A percentile compares a stretch with the other conserved stretches of the same genome.
phyloP scores from a whole-genome alignment of 2,888 invertebrate species.

The Lasioglossum oenotherae region DNA sequence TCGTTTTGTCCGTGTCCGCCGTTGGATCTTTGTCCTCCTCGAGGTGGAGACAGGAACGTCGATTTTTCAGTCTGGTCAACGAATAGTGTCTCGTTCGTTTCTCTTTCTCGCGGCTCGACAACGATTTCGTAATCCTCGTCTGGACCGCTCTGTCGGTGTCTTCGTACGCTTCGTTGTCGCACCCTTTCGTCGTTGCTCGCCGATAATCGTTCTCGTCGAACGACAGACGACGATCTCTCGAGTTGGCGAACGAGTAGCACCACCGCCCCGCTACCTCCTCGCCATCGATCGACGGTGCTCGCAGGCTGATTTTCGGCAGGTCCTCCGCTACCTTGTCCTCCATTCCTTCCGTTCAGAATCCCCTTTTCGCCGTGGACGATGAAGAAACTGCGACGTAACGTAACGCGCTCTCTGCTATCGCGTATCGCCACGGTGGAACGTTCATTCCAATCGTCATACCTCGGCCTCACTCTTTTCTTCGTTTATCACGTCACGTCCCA shows the following conservation, averaged over 20 bases:
- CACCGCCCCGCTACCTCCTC: constrained; percentile 17
- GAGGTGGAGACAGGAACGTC: constrained; percentile 23
- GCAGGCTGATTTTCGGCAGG: constrained; percentile 22
- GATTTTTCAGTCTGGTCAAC: constrained; percentile 44
- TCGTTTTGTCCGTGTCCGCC: not conserved
- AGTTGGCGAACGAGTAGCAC: constrained; percentile 26
- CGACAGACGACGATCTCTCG: constrained; percentile 36
- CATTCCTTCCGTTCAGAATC: constrained; percentile 16
- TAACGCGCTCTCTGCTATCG: constrained; percentile 56
- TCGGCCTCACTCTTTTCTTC: constrained; percentile 63
- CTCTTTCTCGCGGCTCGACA: constrained; percentile 20
- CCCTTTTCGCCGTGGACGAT: constrained; percentile 19
- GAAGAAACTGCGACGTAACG: constrained; percentile 56
- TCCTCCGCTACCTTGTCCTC: constrained; percentile 2
- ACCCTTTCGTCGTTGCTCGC: not conserved
- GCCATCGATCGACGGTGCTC: not conserved
- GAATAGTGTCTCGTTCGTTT: constrained; percentile 74
- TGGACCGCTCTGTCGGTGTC: constrained; percentile 19
- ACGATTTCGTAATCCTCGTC: constrained; percentile 34
- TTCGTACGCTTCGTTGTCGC: constrained; percentile 21
- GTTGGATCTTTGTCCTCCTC: constrained; percentile 24
- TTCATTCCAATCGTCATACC: constrained; percentile 62
- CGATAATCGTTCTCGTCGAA: constrained; percentile 39
- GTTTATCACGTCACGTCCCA: constrained; percentile 64
- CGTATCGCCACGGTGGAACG: constrained; percentile 59